Conservation (phyloP, 2,888 invertebrate species). For the Pterostichus niger region DNA sequence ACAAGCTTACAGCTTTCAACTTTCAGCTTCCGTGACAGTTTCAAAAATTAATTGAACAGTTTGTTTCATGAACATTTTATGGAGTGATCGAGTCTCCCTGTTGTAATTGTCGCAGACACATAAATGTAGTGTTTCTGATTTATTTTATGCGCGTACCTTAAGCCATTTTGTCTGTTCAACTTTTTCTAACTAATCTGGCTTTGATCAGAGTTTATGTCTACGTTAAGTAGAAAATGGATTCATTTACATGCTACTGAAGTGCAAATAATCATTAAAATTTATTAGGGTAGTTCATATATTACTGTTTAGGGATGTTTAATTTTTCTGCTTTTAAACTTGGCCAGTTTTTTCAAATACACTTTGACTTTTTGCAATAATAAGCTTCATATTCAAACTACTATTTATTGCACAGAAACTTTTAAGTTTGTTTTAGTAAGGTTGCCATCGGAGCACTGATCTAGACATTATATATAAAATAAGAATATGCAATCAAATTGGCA, state of each 20-base stretch:
- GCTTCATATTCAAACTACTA: too few relatives aligned
- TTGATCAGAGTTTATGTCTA: conserved; percentile 50
- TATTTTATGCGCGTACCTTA: background rate
- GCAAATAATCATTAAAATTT: conserved; percentile 57
- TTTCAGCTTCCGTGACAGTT: background rate
- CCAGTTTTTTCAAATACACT: too few relatives aligned
- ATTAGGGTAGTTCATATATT: conserved; percentile 47
- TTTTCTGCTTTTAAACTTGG: background rate
- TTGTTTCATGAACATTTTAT: conserved; percentile 29
- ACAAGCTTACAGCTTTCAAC: conserved; percentile 1
- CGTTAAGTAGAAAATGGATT: conserved; percentile 56
- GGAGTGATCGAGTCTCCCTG: background rate
- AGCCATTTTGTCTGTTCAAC: conserved; percentile 8
- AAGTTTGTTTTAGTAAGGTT: too few relatives aligned
- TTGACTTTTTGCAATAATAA: too few relatives aligned
- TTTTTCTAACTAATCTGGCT: conserved; percentile 28
- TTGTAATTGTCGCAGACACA: conserved; percentile 26
- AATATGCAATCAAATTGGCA: too few relatives aligned
- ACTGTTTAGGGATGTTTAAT: conserved; percentile 34
- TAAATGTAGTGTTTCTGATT: conserved; percentile 3
- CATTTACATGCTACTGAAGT: conserved; percentile 55
- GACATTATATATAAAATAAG: too few relatives aligned
- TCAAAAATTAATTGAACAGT: conserved; percentile 45
- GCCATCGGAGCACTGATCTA: too few relatives aligned
- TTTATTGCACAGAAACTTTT: too few relatives aligned